phyloP scores from a whole-genome alignment of 2,888 invertebrate species.

The Troglohyphantes excavatus region DNA sequence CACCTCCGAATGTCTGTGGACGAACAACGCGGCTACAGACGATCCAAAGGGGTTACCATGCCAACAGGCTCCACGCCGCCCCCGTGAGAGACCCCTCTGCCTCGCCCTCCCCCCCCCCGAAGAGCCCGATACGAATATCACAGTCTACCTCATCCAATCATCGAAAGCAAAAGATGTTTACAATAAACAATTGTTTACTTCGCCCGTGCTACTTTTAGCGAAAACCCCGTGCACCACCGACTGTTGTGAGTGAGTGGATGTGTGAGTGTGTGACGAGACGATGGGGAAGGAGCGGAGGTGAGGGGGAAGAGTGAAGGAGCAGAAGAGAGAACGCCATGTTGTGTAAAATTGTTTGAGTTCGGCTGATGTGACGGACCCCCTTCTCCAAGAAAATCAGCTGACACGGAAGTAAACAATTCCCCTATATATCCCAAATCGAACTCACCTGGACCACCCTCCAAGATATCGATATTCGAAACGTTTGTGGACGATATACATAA shows the following conservation, averaged over 20 bases:
- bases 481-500: not conserved
- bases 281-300: slow-evolving; percentile 67
- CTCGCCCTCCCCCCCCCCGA: slow-evolving; percentile 5
- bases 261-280: slow-evolving; percentile 78
- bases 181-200: slow-evolving; percentile 79
- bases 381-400: slow-evolving; percentile 65
- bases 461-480: slow-evolving; percentile 10
- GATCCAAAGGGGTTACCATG: slow-evolving; percentile 75
- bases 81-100: slow-evolving; percentile 36
- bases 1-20: slow-evolving; percentile 72
- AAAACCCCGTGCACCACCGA: slow-evolving; percentile 79
- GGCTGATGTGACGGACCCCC: slow-evolving; percentile 76
- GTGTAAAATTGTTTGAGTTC: slow-evolving; percentile 79
- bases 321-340: slow-evolving; percentile 78
- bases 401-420: slow-evolving; percentile 79
- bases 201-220: slow-evolving; percentile 79
- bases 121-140: slow-evolving; percentile 37
- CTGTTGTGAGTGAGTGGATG: slow-evolving; percentile 71
- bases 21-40: slow-evolving; percentile 34
- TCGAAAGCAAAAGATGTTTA: slow-evolving; percentile 78
- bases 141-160: slow-evolving; percentile 75
- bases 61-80: slow-evolving; percentile 65
- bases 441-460: not conserved
- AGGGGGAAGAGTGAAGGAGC: slow-evolving; percentile 60
- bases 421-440: slow-evolving; percentile 19